Evolutionary conservation across 30 jellyfish, hydroid and myxozoan species (phyloP), one percentile per base, ranked within the genome.

Genomic region (Haliclystus octoradiatus): DNA sequence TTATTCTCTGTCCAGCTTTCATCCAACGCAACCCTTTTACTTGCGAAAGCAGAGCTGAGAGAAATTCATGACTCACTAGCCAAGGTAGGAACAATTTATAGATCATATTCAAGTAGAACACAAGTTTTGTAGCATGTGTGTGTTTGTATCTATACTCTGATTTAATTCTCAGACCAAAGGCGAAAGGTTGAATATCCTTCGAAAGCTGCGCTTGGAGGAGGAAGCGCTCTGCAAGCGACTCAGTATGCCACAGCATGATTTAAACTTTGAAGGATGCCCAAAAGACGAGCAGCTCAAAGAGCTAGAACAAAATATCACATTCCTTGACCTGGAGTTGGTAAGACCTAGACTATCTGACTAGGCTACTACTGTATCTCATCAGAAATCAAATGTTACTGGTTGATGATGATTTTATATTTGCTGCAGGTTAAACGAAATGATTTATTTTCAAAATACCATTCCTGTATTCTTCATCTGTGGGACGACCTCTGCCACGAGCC

Each of bases 261-360:
- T 89, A 68, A 77, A 73, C 68, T 81, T 89, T 71, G 93, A 70
- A 63, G 95, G 95, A 2, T 89, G 98, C 74, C 98, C 98, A 2
- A 78, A 95, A 31, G 62, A 60, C 3, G 95, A 89, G 26, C 98
- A 89, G 60, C 40, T 89, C 35, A 74, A 79, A 15, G 98, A 89
- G 67, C 85, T 89, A 46, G 84, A 73, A 33, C 98, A 89, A 67
- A 89, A 89, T 62, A 84, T 89, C 67, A 84, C 35, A 34, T 89
- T 89, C 49, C 73, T 89, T 69, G 72, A 81, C 26, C 83, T 72
- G 25, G 98, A 89, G 64, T 66, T 68, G 72, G 97, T 88, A 70
- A 82, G 66, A 28, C 1, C 28, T 35, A 22, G 29, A 33, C 25
- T 0, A 9, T 53, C 13, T 4, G 25, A n/a, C 23, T 47, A 2